phyloP scores from a whole-genome alignment of 2,113 vertebrate species.

The Mellivora capensis region DNA sequence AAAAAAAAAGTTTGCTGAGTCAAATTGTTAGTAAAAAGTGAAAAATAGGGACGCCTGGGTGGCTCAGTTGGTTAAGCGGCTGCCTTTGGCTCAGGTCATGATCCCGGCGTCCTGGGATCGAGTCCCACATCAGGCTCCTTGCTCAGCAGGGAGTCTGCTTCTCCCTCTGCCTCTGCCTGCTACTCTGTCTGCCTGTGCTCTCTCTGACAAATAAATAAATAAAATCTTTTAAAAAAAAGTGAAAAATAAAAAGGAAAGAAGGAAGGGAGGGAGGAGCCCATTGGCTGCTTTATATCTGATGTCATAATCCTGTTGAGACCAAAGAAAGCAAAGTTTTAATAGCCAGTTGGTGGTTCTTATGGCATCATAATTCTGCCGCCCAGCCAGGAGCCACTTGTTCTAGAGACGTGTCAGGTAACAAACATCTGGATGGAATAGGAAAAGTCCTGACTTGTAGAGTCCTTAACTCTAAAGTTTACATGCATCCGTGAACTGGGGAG shows the following conservation, averaged over 20 bases:
- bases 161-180: too few species aligned
- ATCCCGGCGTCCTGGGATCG: too few species aligned
- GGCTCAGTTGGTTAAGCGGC: too few species aligned
- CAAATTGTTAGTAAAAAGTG: too few species aligned
- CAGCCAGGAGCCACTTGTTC: not conserved
- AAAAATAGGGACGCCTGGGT: too few species aligned
- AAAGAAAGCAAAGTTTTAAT: not conserved
- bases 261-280: not conserved
- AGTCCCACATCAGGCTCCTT: too few species aligned
- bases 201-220: too few species aligned
- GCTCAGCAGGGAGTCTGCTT: too few species aligned
- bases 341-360: not conserved
- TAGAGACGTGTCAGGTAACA: not conserved
- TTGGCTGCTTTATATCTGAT: slow-evolving; percentile 38
- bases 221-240: too few species aligned
- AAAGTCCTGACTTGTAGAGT: not conserved
- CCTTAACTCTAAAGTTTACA: not conserved
- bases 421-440: not conserved
- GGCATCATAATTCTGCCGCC: not conserved
- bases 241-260: not conserved
- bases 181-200: too few species aligned
- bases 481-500: not conserved
- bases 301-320: slow-evolving; percentile 45
- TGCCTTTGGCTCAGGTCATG: too few species aligned
- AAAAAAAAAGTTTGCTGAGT: too few species aligned